Evolutionary conservation across 2,797 vertebrate species (phyloP), one percentile per base, ranked within the genome.

Genomic region (Acridotheres tristis): DNA sequence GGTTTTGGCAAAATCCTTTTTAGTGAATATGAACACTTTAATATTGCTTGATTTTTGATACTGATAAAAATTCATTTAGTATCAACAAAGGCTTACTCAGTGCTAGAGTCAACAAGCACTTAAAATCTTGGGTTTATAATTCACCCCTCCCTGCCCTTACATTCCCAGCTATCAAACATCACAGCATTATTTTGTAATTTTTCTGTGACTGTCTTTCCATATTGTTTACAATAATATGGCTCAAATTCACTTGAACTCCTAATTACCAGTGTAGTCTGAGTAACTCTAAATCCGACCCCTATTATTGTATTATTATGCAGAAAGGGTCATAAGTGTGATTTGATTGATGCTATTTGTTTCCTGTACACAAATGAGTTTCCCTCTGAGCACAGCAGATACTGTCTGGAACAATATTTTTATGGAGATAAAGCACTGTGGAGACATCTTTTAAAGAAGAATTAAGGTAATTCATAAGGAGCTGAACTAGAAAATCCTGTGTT

Each of bases 301-400:
- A 23, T 90, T 93, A 91, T 34, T 63, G 27, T 14, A 67, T 63
- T 73, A 76, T 84, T 91, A 86, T 51, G 65, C 88, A 90, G 69
- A 95, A 88, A 87, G 67, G 80, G 74, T 87, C 88, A 55, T 74
- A 80, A 94, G 63, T 58, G 75, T 16, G 79, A 38, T 87, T 87
- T 91, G 94, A 90, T 71, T 93, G 83, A 90, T 25, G 13, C 32
- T 79, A 84, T 90, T 95, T 94, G 50, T 80, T 94, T 96, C 86
- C 67, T 32, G 34, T 76, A 61, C 75, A 76, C 61, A 95, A 92
- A 89, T 80, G 75, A 90, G 61, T 26, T 80, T 55, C 78, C 72
- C 75, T 85, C 90, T 71, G 74, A 90, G 93, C 78, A 82, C 86
- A 92, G 84, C 84, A 94, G 86, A 96, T 53, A 71, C 54, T 89